These are phyloP conservation scores for Chlorops oryzae DNA, from an alignment of 1,140 invertebrate species.

Conservation along the genomic window DNA sequence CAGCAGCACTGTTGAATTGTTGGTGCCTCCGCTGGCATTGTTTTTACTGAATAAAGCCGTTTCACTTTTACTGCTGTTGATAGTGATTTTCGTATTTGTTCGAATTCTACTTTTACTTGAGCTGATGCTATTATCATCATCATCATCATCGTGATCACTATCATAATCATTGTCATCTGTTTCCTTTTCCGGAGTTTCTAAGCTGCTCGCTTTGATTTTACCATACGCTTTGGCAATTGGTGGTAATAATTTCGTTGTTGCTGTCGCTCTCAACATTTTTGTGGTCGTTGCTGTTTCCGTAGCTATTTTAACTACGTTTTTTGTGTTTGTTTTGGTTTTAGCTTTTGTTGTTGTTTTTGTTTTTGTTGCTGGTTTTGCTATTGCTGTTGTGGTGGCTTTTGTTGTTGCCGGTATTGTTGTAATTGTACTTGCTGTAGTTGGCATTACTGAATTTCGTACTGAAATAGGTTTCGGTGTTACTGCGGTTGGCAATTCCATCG, in stretches of 20 bases:
- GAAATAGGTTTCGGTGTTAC: background rate
- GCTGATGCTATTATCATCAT: too few species aligned
- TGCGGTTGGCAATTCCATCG: slow-evolving; percentile 2
- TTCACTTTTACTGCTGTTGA: slow-evolving; percentile 2
- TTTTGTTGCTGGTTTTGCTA: slow-evolving; percentile 1
- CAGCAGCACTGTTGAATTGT: too few species aligned
- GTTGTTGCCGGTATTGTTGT: slow-evolving; percentile 7
- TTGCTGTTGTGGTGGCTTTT: background rate
- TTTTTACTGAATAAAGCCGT: too few species aligned
- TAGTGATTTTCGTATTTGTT: slow-evolving; percentile 5
- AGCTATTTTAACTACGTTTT: background rate
- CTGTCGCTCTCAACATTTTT: slow-evolving; percentile 5
- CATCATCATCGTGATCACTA: too few species aligned
- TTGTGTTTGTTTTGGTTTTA: slow-evolving; percentile 6
- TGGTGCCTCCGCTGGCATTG: too few species aligned
- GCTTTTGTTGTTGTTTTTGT: slow-evolving; percentile 1
- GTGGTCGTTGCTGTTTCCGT: slow-evolving; percentile 8
- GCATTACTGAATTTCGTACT: background rate
- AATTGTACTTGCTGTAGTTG: background rate
- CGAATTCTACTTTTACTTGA: too few species aligned
- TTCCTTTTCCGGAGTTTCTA: background rate
- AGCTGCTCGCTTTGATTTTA: background rate
- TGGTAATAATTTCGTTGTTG: slow-evolving; percentile 6
- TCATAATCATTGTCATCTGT: background rate
- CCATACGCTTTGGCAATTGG: background rate